Evolutionary conservation across 2,888 invertebrate species (phyloP).

Genomic region (Xiphydria camelus): DNA sequence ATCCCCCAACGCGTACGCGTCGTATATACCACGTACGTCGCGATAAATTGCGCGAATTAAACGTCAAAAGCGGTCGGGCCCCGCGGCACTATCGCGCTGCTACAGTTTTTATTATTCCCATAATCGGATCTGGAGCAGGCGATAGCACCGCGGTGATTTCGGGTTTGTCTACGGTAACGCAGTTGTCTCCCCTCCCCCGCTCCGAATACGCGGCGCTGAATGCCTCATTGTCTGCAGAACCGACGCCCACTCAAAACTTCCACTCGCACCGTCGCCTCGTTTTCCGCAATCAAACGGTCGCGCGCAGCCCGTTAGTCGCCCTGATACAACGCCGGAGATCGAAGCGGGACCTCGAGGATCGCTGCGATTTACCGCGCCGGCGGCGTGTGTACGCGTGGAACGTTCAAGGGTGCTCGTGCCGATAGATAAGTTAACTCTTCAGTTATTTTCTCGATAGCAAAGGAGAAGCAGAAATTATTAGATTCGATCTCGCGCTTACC

Average conservation of each 20-base stretch:
- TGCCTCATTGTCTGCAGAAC: slow-evolving; percentile 51
- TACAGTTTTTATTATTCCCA: slow-evolving; percentile 49
- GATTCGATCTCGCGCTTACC: no score
- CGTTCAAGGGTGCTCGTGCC: no score
- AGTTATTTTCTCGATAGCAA: no score
- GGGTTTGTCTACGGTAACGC: slow-evolving; percentile 55
- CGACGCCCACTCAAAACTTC: slow-evolving; percentile 51
- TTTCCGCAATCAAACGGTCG: slow-evolving; percentile 50
- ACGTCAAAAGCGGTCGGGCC: slow-evolving; percentile 8
- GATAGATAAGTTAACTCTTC: no score
- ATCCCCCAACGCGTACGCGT: no score
- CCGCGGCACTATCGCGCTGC: no score
- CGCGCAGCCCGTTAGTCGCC: slow-evolving; percentile 18
- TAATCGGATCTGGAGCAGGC: slow-evolving; percentile 50
- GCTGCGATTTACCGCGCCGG: no score
- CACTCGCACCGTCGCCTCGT: slow-evolving; percentile 40
- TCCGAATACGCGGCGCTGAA: slow-evolving; percentile 46
- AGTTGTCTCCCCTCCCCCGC: slow-evolving; percentile 44
- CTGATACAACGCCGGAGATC: no score
- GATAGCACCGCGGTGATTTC: slow-evolving; percentile 51
- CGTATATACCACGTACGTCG: no score
- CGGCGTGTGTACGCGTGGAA: no score
- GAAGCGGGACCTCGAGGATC: no score
- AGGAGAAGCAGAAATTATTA: no score
- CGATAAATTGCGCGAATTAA: slow-evolving; percentile 3